phyloP scores from a whole-genome alignment of 2,797 vertebrate species.

The Bryconaethiops microstoma region DNA sequence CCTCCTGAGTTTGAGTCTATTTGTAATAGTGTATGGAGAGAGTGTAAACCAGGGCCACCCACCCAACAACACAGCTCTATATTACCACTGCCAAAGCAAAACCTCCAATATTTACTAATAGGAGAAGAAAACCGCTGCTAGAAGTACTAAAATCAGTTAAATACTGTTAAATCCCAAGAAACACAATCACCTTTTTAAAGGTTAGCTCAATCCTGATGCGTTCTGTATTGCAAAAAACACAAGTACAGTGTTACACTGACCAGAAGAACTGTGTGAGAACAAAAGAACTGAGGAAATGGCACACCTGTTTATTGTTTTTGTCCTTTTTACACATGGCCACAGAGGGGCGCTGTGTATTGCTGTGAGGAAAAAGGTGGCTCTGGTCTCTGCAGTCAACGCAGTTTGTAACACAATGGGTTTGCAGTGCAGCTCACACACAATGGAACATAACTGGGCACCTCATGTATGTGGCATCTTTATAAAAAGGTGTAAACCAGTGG shows the following conservation, averaged over 20 bases:
- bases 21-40: constrained; percentile 39
- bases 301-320: constrained; percentile 47
- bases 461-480: constrained; percentile 5
- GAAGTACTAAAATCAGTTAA: background rate
- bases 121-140: background rate
- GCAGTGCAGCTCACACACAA: constrained; percentile 38
- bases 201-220: background rate
- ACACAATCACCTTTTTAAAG: background rate
- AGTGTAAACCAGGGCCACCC: constrained; percentile 8
- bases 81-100: background rate
- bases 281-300: constrained; percentile 30
- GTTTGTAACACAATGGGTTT: background rate
- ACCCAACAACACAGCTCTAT: background rate
- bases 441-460: constrained; percentile 2
- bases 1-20: constrained; percentile 39
- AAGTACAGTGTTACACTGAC: background rate
- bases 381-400: background rate
- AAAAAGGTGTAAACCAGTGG: background rate
- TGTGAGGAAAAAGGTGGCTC: background rate
- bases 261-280: constrained; percentile 33
- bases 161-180: background rate
- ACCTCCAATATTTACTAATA: background rate
- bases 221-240: background rate
- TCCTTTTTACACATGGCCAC: constrained; percentile 30
- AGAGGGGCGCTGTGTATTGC: constrained; percentile 34